Evolutionary conservation across 2,888 invertebrate species (phyloP).

Genomic region (Steinernema hermaphroditum): DNA sequence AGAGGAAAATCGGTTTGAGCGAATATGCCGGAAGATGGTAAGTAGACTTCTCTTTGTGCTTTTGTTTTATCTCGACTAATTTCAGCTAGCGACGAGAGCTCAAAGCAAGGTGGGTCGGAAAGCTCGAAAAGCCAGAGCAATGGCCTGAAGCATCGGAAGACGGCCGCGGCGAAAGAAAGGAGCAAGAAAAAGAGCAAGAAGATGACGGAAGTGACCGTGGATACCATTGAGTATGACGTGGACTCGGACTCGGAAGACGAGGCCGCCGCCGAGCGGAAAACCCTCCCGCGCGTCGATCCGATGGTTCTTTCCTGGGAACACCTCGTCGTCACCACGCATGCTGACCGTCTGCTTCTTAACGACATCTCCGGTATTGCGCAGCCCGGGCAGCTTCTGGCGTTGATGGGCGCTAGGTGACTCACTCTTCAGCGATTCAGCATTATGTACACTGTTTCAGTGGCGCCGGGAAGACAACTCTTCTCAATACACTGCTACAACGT

Average conservation of each 20-base stretch:
- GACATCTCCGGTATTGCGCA: constrained; percentile 59
- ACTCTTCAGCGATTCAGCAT: background rate
- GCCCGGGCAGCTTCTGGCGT: constrained; percentile 63
- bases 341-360: constrained; percentile 52
- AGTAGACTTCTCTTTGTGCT: background rate
- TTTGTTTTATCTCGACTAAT: background rate
- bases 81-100: constrained; percentile 1
- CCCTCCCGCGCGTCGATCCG: constrained; percentile 19
- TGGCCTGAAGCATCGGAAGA: background rate
- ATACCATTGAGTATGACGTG: background rate
- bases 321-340: constrained; percentile 44
- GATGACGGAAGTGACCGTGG: background rate
- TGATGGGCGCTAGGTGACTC: constrained; percentile 64
- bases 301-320: constrained; percentile 33
- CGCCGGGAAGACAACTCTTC: constrained; percentile 86
- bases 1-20: background rate
- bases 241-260: constrained; percentile 24
- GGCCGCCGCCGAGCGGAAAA: background rate
- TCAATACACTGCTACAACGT: constrained; percentile 71
- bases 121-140: background rate
- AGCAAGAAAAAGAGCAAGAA: background rate
- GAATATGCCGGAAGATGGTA: constrained; percentile 9
- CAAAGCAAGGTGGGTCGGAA: background rate
- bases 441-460: constrained; percentile 72
- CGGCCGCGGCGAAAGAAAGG: background rate